Percentiles rank a stretch among this genome's conserved stretches.
Evolutionary conservation across 2,888 invertebrate genomes (phyloP).

Genomic region (Drosophila affinis): DNA sequence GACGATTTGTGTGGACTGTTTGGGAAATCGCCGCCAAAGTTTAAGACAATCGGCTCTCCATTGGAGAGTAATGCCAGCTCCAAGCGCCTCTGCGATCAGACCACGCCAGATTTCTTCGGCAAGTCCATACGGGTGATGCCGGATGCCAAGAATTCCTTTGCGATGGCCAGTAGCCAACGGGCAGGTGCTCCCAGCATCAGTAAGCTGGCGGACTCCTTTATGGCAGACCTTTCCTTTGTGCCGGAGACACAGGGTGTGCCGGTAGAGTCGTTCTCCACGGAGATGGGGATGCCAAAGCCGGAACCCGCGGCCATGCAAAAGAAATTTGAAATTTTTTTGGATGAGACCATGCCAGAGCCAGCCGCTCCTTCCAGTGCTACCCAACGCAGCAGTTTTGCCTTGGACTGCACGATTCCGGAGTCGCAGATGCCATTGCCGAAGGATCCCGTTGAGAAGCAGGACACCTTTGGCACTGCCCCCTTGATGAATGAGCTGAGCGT

Average conservation of each 20-base stretch:
- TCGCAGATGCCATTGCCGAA: constrained; percentile 32
- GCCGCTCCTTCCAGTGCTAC: constrained; percentile 4
- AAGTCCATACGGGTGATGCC: constrained; percentile 31
- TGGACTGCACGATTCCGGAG: constrained; percentile 53
- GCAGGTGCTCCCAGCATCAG: constrained; percentile 20
- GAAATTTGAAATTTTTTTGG: constrained; percentile 60
- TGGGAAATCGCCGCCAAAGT: constrained; percentile 67
- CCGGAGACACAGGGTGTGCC: constrained; percentile 57
- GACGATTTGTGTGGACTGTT: constrained; percentile 75
- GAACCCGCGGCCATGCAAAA: constrained; percentile 12
- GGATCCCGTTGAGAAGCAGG: constrained; percentile 11
- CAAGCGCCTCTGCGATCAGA: constrained; percentile 62
- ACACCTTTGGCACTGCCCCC: constrained; percentile 25
- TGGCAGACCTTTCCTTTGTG: constrained; percentile 67
- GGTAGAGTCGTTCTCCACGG: neutral
- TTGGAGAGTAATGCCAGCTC: constrained; percentile 19
- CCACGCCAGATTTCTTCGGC: constrained; percentile 54
- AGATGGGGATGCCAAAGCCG: neutral
- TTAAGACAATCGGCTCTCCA: constrained; percentile 44
- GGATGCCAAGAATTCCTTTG: constrained; percentile 18
- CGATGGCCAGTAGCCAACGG: constrained; percentile 14
- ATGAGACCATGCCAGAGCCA: constrained; percentile 53
- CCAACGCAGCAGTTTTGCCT: constrained; percentile 10
- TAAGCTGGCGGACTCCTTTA: constrained; percentile 57
- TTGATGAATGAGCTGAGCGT: constrained; percentile 63